phyloP scores from a whole-genome alignment of 2,888 invertebrate genomes.

The Campoplex nolae region DNA sequence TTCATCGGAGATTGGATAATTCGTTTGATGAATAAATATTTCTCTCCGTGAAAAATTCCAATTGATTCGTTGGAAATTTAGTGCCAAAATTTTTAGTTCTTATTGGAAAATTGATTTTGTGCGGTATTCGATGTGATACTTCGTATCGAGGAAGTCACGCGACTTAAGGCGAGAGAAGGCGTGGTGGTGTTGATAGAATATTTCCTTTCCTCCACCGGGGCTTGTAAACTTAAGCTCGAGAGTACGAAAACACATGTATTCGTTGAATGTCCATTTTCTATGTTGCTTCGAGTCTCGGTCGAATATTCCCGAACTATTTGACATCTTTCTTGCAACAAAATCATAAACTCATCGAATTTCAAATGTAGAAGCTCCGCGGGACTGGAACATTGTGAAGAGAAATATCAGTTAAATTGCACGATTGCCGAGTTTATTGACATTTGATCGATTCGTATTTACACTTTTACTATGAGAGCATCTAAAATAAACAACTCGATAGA shows the following conservation, averaged over 20 bases:
- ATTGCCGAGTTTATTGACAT: background rate
- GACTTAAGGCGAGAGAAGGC: constrained; percentile 73
- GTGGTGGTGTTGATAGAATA: constrained; percentile 71
- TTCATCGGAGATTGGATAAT: background rate
- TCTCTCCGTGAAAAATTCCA: too few species aligned
- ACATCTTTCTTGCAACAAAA: background rate
- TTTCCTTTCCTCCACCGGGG: constrained; percentile 1
- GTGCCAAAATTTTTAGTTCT: too few species aligned
- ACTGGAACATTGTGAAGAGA: background rate
- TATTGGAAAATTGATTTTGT: background rate
- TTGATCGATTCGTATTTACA: background rate
- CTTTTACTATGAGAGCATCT: background rate
- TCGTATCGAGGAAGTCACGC: constrained; percentile 55
- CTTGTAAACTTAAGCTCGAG: background rate
- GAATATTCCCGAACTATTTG: constrained; percentile 3
- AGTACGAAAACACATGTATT: constrained; percentile 1
- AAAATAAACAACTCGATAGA: background rate
- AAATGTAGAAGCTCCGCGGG: background rate
- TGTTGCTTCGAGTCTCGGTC: constrained; percentile 34
- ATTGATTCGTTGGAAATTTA: too few species aligned
- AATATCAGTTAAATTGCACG: background rate
- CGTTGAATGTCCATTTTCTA: constrained; percentile 42
- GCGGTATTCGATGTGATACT: too few species aligned
- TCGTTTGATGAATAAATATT: background rate
- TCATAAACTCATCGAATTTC: background rate